Conservation (phyloP, 2,797 vertebrate genomes). For the Eospalax fontanierii region DNA sequence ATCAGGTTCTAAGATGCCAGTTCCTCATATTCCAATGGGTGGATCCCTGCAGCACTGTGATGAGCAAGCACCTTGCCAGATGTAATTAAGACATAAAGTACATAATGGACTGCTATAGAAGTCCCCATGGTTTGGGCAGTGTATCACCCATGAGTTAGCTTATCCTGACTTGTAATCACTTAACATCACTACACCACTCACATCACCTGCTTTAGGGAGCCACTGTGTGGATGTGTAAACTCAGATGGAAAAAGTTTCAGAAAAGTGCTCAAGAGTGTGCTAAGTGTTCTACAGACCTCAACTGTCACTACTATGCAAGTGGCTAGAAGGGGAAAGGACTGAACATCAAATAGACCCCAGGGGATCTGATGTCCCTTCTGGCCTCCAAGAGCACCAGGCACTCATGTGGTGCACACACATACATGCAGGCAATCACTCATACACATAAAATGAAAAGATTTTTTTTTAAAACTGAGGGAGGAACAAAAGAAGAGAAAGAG, state of each 20-base stretch:
- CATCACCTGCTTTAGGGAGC: background rate
- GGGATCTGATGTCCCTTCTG: too few species aligned
- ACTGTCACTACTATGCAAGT: background rate
- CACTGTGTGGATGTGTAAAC: fast-evolving
- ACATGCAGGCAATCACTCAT: too few species aligned
- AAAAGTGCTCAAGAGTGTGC: too few species aligned
- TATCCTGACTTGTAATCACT: background rate
- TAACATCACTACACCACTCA: too few species aligned
- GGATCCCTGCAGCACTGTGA: background rate
- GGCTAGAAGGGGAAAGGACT: too few species aligned
- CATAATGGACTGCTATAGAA: background rate
- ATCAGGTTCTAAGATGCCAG: background rate
- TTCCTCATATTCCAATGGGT: background rate
- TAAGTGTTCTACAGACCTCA: background rate
- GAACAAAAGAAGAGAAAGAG: too few species aligned
- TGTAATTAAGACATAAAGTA: background rate
- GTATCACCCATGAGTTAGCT: background rate
- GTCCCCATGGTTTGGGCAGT: background rate
- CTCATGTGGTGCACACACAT: too few species aligned
- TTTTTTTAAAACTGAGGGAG: too few species aligned
- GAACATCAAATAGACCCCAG: background rate
- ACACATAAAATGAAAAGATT: too few species aligned
- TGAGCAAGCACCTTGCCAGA: background rate
- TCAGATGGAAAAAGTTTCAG: fast-evolving
- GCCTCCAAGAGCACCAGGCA: too few species aligned